Evolutionary conservation across 2,113 vertebrate species (phyloP).

Genomic region (Cryptoleucopteryx plumbea): DNA sequence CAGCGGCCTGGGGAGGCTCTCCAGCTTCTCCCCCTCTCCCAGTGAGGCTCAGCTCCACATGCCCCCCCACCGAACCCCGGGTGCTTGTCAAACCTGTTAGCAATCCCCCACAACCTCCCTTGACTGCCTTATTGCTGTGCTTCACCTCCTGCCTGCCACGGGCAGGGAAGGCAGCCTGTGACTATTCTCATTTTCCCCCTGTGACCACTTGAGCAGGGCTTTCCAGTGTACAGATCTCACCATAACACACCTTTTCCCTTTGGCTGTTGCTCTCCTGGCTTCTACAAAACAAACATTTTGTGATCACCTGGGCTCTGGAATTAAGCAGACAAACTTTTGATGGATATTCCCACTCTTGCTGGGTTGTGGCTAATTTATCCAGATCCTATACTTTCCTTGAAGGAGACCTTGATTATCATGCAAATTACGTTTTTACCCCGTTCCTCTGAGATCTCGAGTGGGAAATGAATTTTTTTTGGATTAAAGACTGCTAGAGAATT

Average conservation of each 20-base stretch:
- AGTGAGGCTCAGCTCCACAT: background rate
- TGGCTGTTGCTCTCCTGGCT: background rate
- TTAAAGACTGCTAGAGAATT: background rate
- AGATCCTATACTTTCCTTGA: background rate
- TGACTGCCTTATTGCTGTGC: background rate
- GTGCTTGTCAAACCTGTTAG: background rate
- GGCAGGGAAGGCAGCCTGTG: background rate
- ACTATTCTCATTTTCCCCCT: background rate
- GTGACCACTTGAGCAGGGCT: background rate
- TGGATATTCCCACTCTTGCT: background rate
- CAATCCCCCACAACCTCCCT: background rate
- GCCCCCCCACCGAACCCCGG: too few species aligned
- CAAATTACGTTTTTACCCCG: background rate
- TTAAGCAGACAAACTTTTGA: background rate
- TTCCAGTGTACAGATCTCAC: background rate
- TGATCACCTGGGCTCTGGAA: background rate
- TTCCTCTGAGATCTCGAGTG: background rate
- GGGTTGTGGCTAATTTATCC: background rate
- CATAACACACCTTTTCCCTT: background rate
- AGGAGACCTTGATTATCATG: background rate
- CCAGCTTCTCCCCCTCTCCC: background rate
- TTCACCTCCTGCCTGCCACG: background rate
- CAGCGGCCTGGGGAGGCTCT: background rate
- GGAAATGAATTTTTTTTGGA: background rate
- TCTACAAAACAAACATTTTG: background rate